Evolutionary conservation across 2,113 vertebrate species (phyloP).

Genomic region (Cebidichthys violaceus): DNA sequence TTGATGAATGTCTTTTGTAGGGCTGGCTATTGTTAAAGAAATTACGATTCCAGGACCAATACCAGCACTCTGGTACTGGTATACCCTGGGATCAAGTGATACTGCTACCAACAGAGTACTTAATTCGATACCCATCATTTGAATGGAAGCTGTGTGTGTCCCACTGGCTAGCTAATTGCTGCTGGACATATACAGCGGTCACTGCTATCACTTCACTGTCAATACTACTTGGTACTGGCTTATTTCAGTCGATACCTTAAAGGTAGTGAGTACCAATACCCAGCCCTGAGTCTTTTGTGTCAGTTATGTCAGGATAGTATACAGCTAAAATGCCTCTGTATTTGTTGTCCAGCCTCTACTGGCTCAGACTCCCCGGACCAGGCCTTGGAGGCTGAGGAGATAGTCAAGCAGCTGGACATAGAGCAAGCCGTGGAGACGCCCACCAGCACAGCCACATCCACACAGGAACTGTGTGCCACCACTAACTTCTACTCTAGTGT

Average conservation of each 20-base stretch:
- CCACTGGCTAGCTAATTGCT: not conserved
- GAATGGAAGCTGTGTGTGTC: not conserved
- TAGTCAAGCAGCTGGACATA: constrained; percentile 96
- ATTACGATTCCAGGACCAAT: not conserved
- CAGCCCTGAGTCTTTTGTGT: not conserved
- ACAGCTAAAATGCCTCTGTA: not conserved
- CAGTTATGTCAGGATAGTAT: not conserved
- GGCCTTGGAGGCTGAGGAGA: constrained; percentile 94
- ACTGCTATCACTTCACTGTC: too few species aligned
- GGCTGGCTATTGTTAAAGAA: not conserved
- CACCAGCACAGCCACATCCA: constrained; percentile 88
- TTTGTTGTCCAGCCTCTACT: constrained; percentile 83
- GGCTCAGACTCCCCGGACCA: constrained; percentile 96
- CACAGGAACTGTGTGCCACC: constrained; percentile 86
- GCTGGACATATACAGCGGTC: not conserved
- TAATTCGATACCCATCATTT: too few species aligned
- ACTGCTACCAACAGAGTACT: not conserved
- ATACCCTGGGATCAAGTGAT: not conserved
- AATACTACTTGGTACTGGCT: not conserved
- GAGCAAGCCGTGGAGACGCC: constrained; percentile 93
- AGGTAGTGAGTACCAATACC: not conserved
- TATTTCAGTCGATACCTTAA: not conserved
- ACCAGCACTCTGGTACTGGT: not conserved
- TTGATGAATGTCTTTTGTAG: not conserved
- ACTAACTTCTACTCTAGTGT: constrained; percentile 83